A percentile compares a stretch with the other conserved stretches of the same genome.
These are phyloP conservation scores for Phycodurus eques DNA, from an alignment of 2,113 vertebrate species.

Conservation along the genomic window DNA sequence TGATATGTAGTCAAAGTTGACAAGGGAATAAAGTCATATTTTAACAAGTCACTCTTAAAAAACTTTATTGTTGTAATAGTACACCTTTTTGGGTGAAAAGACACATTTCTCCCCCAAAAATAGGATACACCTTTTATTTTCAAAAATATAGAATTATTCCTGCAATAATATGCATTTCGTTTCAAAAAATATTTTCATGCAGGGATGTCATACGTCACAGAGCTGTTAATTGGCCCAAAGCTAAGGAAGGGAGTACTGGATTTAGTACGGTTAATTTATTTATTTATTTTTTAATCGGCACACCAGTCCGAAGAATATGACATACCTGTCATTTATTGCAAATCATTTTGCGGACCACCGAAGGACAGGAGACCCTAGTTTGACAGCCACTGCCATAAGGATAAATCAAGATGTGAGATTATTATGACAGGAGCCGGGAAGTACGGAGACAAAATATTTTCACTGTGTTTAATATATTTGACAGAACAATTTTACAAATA, in stretches of 20 bases:
- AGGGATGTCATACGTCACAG: background rate
- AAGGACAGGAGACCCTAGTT: no score
- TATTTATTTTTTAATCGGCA: background rate
- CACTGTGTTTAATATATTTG: conserved; percentile 61
- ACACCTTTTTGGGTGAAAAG: background rate
- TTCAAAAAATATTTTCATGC: no score
- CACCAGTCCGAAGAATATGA: background rate
- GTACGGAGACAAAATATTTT: conserved; percentile 26
- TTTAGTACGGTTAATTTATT: no score
- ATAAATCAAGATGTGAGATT: conserved; percentile 4
- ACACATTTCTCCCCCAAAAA: no score
- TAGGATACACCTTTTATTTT: no score
- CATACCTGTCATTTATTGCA: background rate
- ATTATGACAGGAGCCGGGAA: conserved; percentile 34
- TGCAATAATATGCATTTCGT: no score
- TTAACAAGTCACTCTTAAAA: background rate
- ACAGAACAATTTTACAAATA: conserved; percentile 51
- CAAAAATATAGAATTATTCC: no score
- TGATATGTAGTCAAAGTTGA: no score
- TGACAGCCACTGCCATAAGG: no score
- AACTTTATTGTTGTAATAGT: background rate
- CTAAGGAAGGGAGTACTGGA: background rate
- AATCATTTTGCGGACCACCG: background rate
- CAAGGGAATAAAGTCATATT: no score
- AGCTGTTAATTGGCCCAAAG: background rate